Percentiles rank a stretch among this genome's conserved stretches.
Evolutionary conservation across 1,140 invertebrate species (phyloP).

Genomic region (Orius laevigatus): DNA sequence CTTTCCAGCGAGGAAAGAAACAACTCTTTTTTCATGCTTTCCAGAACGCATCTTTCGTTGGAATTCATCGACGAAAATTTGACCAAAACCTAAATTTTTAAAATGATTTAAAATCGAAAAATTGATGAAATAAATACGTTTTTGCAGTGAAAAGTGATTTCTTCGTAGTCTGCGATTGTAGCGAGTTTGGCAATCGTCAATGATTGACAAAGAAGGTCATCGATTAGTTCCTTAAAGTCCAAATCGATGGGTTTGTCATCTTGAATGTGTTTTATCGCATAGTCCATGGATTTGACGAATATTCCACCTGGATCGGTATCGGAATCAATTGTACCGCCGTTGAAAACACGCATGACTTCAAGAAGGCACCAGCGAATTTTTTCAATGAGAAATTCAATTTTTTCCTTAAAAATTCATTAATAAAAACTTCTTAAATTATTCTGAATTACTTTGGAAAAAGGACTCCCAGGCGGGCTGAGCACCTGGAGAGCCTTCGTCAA

Average conservation of each 20-base stretch:
- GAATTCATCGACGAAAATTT: neutral
- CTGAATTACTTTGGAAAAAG: no score
- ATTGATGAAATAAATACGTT: constrained; percentile 11
- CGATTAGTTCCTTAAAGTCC: constrained; percentile 2
- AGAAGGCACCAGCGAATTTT: constrained; percentile 12
- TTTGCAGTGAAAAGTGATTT: constrained; percentile 18
- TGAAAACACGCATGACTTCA: constrained; percentile 7
- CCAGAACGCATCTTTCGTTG: neutral
- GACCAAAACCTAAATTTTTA: constrained; percentile 12
- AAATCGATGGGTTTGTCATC: neutral
- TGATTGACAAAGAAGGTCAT: constrained; percentile 19
- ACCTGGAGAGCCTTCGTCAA: constrained; percentile 5
- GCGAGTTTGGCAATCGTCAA: constrained; percentile 19
- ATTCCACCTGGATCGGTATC: constrained; percentile 4
- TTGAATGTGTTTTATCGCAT: neutral
- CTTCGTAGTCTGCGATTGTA: constrained; percentile 14
- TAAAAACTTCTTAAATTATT: neutral
- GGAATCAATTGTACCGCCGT: constrained; percentile 1
- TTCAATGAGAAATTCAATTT: constrained; percentile 3
- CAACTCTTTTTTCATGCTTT: constrained; percentile 11
- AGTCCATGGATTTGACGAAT: constrained; percentile 10
- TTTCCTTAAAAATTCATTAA: constrained; percentile 4
- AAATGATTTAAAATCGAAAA: neutral
- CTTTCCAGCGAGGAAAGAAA: constrained; percentile 13
- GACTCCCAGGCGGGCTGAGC: no score